Conservation (phyloP, 1,140 invertebrate genomes). For the Penaeus chinensis region DNA sequence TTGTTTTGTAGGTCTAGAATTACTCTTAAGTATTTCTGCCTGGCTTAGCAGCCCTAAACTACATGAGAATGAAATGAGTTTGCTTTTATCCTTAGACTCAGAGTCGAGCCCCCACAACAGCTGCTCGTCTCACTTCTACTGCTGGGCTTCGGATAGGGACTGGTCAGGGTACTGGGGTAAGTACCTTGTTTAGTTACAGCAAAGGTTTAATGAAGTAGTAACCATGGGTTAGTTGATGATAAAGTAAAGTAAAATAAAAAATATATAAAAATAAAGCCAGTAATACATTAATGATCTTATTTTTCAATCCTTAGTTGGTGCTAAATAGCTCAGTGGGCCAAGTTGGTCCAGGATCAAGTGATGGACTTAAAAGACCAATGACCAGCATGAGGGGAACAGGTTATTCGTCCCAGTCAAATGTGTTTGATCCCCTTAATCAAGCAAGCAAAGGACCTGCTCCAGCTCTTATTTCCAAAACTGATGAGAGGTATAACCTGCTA, state of each 20-base stretch:
- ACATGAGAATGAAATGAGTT: neutral
- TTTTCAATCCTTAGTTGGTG: neutral
- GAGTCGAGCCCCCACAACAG: constrained; percentile 32
- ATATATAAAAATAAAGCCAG: too few relatives aligned
- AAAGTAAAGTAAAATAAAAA: too few relatives aligned
- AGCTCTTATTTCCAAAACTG: constrained; percentile 55
- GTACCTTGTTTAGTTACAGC: neutral
- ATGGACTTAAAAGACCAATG: constrained; percentile 55
- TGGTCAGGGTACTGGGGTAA: constrained; percentile 29
- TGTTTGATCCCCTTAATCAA: constrained; percentile 60
- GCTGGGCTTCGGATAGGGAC: constrained; percentile 39
- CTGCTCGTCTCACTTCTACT: constrained; percentile 24
- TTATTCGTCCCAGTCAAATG: constrained; percentile 43
- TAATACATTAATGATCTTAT: neutral
- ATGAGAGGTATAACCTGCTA: constrained; percentile 44
- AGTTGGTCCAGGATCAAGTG: constrained; percentile 38
- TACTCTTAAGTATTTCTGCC: neutral
- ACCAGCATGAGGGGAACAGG: constrained; percentile 60
- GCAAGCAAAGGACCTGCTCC: constrained; percentile 61
- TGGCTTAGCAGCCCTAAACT: neutral
- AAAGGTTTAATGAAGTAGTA: neutral
- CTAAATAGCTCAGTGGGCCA: constrained; percentile 31
- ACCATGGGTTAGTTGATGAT: too few relatives aligned
- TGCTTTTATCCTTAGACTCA: constrained; percentile 27
- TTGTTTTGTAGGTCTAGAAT: neutral